Base-by-base conservation (phyloP, 2,888 invertebrate genomes). In the Drosophila vallismaia region DNA sequence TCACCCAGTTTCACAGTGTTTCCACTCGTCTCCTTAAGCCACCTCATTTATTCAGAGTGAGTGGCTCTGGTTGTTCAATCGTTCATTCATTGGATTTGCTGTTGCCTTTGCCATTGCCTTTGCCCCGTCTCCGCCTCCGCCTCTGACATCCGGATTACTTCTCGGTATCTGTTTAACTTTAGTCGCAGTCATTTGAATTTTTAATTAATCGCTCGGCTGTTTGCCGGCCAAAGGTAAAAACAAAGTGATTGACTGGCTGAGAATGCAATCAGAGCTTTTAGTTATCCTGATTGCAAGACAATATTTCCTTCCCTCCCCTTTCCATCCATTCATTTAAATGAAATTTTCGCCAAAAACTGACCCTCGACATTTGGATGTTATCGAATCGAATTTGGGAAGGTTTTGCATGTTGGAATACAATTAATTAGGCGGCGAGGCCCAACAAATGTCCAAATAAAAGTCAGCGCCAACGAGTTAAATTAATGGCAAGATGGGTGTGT, bases 121-220 rank as follows among this genome's bases (percentile, higher is more conserved):
- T 28, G 28, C 28, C 28, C n/a, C n/a, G n/a, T n/a, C n/a, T 28
- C 5, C 2, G 28, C 4, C 28, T 28, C 6, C 6, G 28, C 5
- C 28, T 28, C 28, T 58, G 72, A 63, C 82, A 85, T 69, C 33
- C 33, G 33, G 86, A 85, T 83, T 73, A 78, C 76, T 84, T 75
- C 51, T 70, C 75, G 76, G 76, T 84, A 85, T 86, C 80, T 83
- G 79, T 85, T 86, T 86, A 86, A 72, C 77, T 86, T 82, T 76
- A 73, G 79, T 79, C 69, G 75, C 71, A 78, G 73, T 78, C 80
- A 76, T 77, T 88, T 88, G 73, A 79, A 78, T 88, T 77, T 70
- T 74, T 86, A 88, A 85, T 88, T 88, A 85, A 83, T 85, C 76
- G 77, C 38, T 68, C 54, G 63, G 71, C 64, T 64, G 51, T 67